Evolutionary conservation across 2,797 vertebrate species (phyloP).

Genomic region (Urosaurus nigricauda): DNA sequence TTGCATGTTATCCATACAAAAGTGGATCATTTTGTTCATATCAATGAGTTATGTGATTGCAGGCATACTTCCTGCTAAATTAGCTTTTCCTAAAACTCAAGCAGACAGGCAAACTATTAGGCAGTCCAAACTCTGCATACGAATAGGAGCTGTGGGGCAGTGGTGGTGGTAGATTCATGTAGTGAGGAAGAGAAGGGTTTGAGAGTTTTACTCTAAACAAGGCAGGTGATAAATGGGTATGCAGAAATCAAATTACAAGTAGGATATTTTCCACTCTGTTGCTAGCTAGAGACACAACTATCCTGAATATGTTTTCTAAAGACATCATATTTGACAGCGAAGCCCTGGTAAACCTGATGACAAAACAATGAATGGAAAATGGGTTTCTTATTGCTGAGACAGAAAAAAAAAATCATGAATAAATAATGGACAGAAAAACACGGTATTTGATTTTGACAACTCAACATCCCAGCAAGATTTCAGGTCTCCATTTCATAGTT

Average conservation of each 20-base stretch:
- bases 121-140: constrained; percentile 36
- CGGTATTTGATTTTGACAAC: constrained; percentile 38
- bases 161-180: constrained; percentile 36
- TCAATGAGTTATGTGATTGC: not conserved
- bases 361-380: constrained; percentile 6
- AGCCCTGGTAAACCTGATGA: constrained; percentile 26
- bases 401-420: constrained; percentile 24
- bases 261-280: constrained; percentile 49
- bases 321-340: constrained; percentile 40
- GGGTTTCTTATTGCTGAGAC: constrained; percentile 26
- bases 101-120: constrained; percentile 26
- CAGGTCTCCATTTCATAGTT: constrained; percentile 22
- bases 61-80: constrained; percentile 32
- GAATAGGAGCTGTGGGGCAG: constrained; percentile 37
- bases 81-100: constrained; percentile 26
- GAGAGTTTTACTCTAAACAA: constrained; percentile 18
- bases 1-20: not conserved
- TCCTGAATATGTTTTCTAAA: not conserved
- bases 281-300: constrained; percentile 4
- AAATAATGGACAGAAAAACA: constrained; percentile 41
- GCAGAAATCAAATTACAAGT: constrained; percentile 48
- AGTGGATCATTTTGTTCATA: not conserved
- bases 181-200: not conserved
- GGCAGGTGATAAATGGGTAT: constrained; percentile 49
- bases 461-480: constrained; percentile 31